Conservation (phyloP, 2,797 vertebrate species). For the Eulemur rubriventer region DNA sequence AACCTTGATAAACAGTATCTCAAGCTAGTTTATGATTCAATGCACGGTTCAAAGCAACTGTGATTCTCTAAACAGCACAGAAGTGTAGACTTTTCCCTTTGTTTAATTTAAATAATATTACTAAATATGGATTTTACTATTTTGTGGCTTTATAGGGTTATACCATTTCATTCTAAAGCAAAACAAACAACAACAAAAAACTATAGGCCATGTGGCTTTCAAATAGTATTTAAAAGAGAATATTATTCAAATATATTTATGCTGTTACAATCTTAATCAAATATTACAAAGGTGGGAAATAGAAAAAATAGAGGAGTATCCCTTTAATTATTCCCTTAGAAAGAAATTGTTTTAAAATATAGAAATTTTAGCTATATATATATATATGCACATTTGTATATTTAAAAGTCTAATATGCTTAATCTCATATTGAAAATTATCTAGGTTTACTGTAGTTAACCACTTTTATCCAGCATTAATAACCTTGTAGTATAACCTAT, state of each 20-base stretch:
- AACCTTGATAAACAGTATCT: slow-evolving; percentile 89
- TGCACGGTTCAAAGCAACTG: not conserved
- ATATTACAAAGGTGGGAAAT: slow-evolving; percentile 72
- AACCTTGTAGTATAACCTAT: slow-evolving; percentile 40
- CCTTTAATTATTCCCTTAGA: slow-evolving; percentile 69
- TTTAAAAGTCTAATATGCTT: slow-evolving; percentile 62
- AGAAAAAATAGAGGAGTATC: slow-evolving; percentile 78
- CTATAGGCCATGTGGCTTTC: not conserved
- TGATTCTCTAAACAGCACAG: not conserved
- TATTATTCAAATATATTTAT: slow-evolving; percentile 57
- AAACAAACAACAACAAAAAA: slow-evolving; percentile 54
- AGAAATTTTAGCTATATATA: slow-evolving; percentile 67
- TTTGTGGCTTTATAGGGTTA: slow-evolving; percentile 7
- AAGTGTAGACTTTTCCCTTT: not conserved
- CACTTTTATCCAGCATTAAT: slow-evolving; percentile 29
- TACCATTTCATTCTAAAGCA: slow-evolving; percentile 27
- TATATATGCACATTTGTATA: slow-evolving; percentile 40
- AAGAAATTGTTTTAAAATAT: slow-evolving; percentile 76
- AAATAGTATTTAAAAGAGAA: slow-evolving; percentile 67
- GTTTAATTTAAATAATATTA: not conserved
- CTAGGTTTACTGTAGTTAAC: slow-evolving; percentile 58
- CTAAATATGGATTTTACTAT: slow-evolving; percentile 55
- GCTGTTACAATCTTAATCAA: slow-evolving; percentile 61
- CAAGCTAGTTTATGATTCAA: slow-evolving; percentile 66
- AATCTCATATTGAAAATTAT: slow-evolving; percentile 61